Evolutionary conservation across 2,888 invertebrate genomes (phyloP), one percentile per base, ranked within the genome.

Genomic region (Phania funesta): DNA sequence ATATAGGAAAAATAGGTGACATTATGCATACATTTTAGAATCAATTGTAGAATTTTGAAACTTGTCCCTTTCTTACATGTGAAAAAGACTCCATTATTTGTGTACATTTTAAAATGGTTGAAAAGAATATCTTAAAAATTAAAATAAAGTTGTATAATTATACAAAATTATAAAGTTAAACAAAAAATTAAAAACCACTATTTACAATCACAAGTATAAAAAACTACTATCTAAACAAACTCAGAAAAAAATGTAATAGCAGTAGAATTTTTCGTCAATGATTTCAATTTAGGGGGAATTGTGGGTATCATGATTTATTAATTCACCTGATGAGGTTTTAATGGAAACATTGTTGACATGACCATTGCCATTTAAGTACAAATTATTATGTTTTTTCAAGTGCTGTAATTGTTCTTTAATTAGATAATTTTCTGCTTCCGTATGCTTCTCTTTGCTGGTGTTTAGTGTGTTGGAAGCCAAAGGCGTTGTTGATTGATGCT

Each of bases 341-440:
- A 73, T 26, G 4, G 86, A 48, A 22, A 46, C 38, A 32, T 54
- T 54, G 11, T 41, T 44, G 11, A 73, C 16, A 35, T 85, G 73
- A 38, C 50, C 60, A 60, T 86, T 87, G n/a, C 86, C 87, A 58
- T 87, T 88, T 41, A 88, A 80, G 83, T 84, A 80, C 75, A 82
- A 80, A 73, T 85, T 84, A 38, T 83, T 85, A 56, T 87, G 87
- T 11, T 86, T 86, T 18, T 87, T 85, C 70, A 88, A 73, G 38
- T 88, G 87, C 6, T 87, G 84, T 58, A 88, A 50, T 62, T 89
- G 89, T 26, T 87, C 74, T 29, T 86, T 84, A 9, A 89, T 85
- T 26, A 86, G 86, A 3, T 85, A 83, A 77, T 89, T 86, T 79
- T 88, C 89, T 1, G 85, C 85, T 18, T 56, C 70, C 0, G 64